Evolutionary conservation across 2,888 invertebrate species (phyloP).

Genomic region (Dinocampus coccinellae): DNA sequence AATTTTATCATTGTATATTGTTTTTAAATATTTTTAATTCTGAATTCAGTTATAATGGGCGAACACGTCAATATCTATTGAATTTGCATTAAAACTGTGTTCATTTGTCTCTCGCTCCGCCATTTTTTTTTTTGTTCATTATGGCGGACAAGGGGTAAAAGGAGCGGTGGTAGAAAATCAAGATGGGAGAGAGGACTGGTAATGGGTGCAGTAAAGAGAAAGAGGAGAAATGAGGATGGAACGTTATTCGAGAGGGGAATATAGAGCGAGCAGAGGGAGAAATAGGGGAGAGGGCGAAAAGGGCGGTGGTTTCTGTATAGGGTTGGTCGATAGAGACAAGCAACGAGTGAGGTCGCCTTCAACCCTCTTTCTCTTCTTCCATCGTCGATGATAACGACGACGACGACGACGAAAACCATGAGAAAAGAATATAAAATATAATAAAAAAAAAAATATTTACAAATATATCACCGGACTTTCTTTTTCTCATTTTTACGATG

Average conservation of each 20-base stretch:
- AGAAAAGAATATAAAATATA: neutral
- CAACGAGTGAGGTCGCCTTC: slow-evolving; percentile 40
- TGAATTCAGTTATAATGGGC: neutral
- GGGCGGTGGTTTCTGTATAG: slow-evolving; percentile 42
- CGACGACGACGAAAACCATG: slow-evolving; percentile 20
- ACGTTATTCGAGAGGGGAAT: slow-evolving; percentile 37
- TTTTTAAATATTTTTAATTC: neutral
- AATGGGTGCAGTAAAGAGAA: slow-evolving; percentile 46
- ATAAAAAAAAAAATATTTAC: neutral
- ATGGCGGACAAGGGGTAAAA: slow-evolving; percentile 23
- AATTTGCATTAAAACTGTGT: slow-evolving; percentile 11
- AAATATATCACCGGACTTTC: slow-evolving; percentile 2
- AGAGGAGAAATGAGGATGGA: slow-evolving; percentile 37
- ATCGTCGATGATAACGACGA: too few relatives aligned
- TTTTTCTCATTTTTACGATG: slow-evolving; percentile 14
- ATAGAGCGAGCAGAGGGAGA: slow-evolving; percentile 44
- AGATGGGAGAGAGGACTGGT: slow-evolving; percentile 56
- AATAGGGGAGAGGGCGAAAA: slow-evolving; percentile 36
- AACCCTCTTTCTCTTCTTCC: slow-evolving; percentile 22
- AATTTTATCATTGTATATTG: too few relatives aligned
- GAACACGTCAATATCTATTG: slow-evolving; percentile 2
- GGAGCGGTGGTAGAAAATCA: slow-evolving; percentile 47
- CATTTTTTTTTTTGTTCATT: slow-evolving; percentile 25
- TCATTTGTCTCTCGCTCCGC: neutral
- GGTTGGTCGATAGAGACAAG: slow-evolving; percentile 52